Base-by-base conservation (phyloP, 2,888 invertebrate species). In the Notodonta ziczac region DNA sequence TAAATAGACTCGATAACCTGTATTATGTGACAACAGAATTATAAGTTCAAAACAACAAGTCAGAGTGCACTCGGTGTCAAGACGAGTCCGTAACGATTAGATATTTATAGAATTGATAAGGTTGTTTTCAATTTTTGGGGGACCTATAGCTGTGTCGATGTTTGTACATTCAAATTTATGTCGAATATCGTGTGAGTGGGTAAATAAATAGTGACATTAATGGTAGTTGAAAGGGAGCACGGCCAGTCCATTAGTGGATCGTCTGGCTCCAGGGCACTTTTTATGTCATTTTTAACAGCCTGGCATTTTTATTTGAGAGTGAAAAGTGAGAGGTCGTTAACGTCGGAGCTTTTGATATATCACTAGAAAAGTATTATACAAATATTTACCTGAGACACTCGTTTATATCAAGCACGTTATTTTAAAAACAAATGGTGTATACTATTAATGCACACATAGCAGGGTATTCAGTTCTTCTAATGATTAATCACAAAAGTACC, bases 21-120 rank as follows among this genome's bases (percentile, higher is more conserved):
- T 89, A 89, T 91, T 89, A 90, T 87, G 80, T 84, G 83, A 85
- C 84, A 83, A 87, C 84, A 85, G 83, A 84, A 84, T 78, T 83
- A 84, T 85, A 85, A 90, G 90, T 91, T 90, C 89, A 91, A 89
- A 92, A 92, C 89, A 92, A 91, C 90, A 91, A 86, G 87, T 83
- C 77, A 84, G 83, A 82, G 84, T 83, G 82, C 73, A 77, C 72
- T 69, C 69, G 67, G 79, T 85, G 82, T 87, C 81, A 87, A 83
- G 81, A 80, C 81, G 74, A 85, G 84, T 80, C 84, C 85, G 84
- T 86, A 83, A 76, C 81, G 75, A 78, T 83, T 84, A 80, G 81
- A 82, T 90, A 91, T 90, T 87, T 85, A 90, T 91, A 91, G 89
- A 89, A 86, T 73, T 72, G 89, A 90, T 90, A 89, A 85, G 68